phyloP scores from a whole-genome alignment of 2,888 invertebrate genomes.

The Sphecodes monilicornis region DNA sequence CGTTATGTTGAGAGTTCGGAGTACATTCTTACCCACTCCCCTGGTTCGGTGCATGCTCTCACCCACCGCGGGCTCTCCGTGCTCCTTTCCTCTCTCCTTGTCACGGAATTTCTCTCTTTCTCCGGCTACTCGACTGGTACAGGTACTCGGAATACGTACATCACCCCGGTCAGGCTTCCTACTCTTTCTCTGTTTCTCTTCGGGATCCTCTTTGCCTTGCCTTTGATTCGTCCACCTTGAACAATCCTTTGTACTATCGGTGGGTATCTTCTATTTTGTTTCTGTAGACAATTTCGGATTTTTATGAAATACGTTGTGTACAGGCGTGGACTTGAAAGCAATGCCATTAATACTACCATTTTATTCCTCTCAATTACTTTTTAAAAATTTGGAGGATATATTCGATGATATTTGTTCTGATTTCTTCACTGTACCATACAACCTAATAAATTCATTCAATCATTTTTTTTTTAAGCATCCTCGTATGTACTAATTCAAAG shows the following conservation, averaged over 20 bases:
- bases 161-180: slow-evolving; percentile 58
- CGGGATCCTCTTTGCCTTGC: slow-evolving; percentile 38
- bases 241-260: neutral
- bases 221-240: slow-evolving; percentile 72
- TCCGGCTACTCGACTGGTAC: slow-evolving; percentile 44
- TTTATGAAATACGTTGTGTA: neutral
- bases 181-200: slow-evolving; percentile 35
- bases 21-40: slow-evolving; percentile 74
- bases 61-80: slow-evolving; percentile 21
- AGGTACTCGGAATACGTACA: slow-evolving; percentile 62
- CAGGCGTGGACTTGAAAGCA: neutral
- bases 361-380: neutral
- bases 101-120: slow-evolving; percentile 27
- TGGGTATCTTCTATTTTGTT: neutral
- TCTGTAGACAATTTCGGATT: neutral
- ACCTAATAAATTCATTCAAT: neutral
- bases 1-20: slow-evolving; percentile 78
- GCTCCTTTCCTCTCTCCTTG: slow-evolving; percentile 19
- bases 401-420: neutral
- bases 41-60: slow-evolving; percentile 39
- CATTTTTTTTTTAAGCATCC: too few species aligned
- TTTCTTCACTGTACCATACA: neutral
- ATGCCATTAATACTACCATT: neutral
- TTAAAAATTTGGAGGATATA: neutral
- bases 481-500: too few species aligned